These are phyloP conservation scores for Anas platyrhynchos DNA, from an alignment of 2,113 vertebrate species.

Conservation along the genomic window DNA sequence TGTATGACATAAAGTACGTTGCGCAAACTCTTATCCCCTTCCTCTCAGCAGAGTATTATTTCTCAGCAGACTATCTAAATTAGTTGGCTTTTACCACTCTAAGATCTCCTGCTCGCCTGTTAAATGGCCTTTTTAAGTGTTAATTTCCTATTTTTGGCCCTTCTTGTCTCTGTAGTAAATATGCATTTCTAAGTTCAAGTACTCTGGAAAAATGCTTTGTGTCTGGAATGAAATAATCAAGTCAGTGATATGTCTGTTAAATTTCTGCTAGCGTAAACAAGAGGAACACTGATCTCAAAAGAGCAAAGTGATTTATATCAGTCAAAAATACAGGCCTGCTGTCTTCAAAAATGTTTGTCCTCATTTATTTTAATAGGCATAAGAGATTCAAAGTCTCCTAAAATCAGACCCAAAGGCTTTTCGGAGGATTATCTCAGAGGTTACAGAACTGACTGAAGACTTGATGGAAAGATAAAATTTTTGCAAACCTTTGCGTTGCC, in stretches of 20 bases:
- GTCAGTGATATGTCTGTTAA: background rate
- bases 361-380: background rate
- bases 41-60: background rate
- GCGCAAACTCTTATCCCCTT: background rate
- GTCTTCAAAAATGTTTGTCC: background rate
- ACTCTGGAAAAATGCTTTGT: background rate
- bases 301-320: background rate
- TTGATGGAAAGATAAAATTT: background rate
- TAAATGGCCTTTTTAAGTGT: background rate
- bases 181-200: background rate
- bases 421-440: background rate
- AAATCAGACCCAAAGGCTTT: background rate
- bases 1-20: background rate
- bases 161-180: background rate
- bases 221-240: background rate
- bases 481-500: background rate
- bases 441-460: background rate
- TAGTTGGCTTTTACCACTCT: background rate
- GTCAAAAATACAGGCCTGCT: background rate
- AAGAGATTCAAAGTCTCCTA: background rate
- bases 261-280: background rate
- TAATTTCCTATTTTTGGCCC: background rate
- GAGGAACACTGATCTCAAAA: background rate
- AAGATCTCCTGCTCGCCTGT: background rate
- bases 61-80: background rate